These are phyloP conservation scores for Caenorhabditis sp. DNA, from an alignment of 2,888 invertebrate species.

Conservation along the genomic window DNA sequence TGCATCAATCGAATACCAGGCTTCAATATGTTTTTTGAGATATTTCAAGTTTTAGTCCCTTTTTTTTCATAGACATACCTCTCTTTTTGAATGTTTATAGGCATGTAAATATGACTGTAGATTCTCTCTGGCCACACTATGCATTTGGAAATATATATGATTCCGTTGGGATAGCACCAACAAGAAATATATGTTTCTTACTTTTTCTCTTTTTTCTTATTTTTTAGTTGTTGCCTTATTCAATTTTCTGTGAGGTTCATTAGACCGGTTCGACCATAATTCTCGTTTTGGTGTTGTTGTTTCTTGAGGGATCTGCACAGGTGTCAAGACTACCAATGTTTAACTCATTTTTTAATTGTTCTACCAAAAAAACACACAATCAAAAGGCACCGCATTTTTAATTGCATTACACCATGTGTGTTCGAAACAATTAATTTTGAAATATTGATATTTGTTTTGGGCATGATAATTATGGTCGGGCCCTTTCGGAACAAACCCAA, in stretches of 20 bases:
- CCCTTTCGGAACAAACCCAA: no score
- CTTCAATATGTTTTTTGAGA: no score
- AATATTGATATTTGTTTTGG: no score
- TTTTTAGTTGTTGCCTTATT: not conserved
- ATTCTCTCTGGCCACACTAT: conserved; percentile 51
- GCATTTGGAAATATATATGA: conserved; percentile 44
- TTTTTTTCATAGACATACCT: conserved; percentile 20
- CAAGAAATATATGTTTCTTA: not conserved
- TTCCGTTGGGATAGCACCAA: conserved; percentile 28
- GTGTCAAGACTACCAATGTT: conserved; percentile 2
- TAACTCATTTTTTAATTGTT: not conserved
- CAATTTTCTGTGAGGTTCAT: not conserved
- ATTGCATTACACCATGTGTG: no score
- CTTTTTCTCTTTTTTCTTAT: not conserved
- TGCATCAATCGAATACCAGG: conserved; percentile 31
- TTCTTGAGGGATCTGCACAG: not conserved
- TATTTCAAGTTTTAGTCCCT: not conserved
- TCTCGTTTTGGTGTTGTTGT: not conserved
- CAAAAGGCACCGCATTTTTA: no score
- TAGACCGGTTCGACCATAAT: not conserved
- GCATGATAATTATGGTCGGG: no score
- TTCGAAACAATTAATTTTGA: no score
- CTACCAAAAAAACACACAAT: no score
- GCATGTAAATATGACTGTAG: conserved; percentile 50
- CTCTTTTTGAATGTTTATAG: conserved; percentile 40